Base-by-base conservation (phyloP, 2,797 vertebrate species). In the Hylomyscus alleni region DNA sequence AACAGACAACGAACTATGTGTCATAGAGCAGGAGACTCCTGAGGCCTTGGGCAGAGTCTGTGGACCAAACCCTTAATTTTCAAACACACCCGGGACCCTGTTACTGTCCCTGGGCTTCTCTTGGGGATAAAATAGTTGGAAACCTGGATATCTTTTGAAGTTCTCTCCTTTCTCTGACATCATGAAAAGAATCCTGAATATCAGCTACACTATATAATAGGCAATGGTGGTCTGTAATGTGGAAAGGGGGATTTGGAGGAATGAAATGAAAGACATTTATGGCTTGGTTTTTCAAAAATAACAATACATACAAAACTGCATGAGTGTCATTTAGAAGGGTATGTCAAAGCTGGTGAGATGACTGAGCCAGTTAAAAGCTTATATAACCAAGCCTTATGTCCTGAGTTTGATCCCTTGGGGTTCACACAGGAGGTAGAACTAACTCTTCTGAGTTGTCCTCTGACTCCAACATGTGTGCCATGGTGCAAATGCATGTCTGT, bases 41-140 rank as follows among this genome's bases (percentile, higher is more conserved):
- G 58, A 62, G 90, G 78, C 37, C 31, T 93, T 17, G 58, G 54
- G 94, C 69, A 20, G 88, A 85, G 72, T 94, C 34, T 91, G 75
- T 58, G 82, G 40, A 93, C 83, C 19, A 65, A 95, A 65, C 29
- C 12, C 54, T 54, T 80, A 94, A 44, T 58, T 89, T 94, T 97
- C 81, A 92, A 95, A 93, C 83, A 47, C 65, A 78, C 96, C 84
- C 58, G 72, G 58, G 60, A 89, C 73, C 8, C 29, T 58, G n/a
- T 56, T 22, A 9, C 80, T 86, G 94, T 44, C 56, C 9, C 11
- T 40, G 6, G 13, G 6, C 89, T 93, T 86, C 58, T 95, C 96
- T 58, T 20, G 56, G 47, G 76, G 34, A 67, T 65, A 87, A 73
- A 94, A 80, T 40, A 90, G n/a, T 37, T 97, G 24, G 84, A 89